Percentiles rank a stretch among this genome's conserved stretches.
Conservation (phyloP, 2,797 vertebrate species). For the Toxotes lorentzi region DNA sequence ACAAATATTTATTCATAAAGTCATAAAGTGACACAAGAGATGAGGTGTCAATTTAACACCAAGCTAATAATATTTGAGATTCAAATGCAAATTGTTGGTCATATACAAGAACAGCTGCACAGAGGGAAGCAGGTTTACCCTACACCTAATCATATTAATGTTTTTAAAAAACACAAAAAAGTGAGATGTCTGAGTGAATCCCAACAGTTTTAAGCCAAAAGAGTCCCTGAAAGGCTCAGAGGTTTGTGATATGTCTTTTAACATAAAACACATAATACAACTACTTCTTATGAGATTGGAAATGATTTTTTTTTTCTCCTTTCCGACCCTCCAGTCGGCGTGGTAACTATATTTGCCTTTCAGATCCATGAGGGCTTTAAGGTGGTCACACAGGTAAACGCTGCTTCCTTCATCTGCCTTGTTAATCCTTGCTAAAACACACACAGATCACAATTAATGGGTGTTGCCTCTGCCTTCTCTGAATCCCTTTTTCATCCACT, state of each 20-base stretch:
- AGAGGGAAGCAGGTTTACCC: slow-evolving; percentile 1
- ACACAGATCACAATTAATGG: slow-evolving; percentile 67
- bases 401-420: slow-evolving; percentile 45
- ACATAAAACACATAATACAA: background rate
- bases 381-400: slow-evolving; percentile 36
- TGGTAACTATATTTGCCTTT: slow-evolving; percentile 50
- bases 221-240: background rate
- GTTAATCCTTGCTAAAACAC: slow-evolving; percentile 70
- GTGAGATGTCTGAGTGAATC: background rate
- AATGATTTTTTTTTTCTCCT: background rate
- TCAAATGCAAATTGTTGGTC: background rate
- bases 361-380: slow-evolving; percentile 31
- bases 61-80: background rate
- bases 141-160: background rate
- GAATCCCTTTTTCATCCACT: slow-evolving; percentile 45
- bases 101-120: background rate
- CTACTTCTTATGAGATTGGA: background rate
- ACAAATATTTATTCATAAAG: slow-evolving; percentile 26
- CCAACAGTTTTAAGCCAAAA: background rate
- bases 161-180: background rate
- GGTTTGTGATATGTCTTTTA: background rate
- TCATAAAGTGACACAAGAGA: background rate
- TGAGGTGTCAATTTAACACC: background rate
- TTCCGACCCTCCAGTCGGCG: background rate
- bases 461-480: slow-evolving; percentile 22